A percentile compares a stretch with the other conserved stretches of the same genome.
Conservation (phyloP, 2,888 invertebrate genomes). For the Mythimna ferrago region DNA sequence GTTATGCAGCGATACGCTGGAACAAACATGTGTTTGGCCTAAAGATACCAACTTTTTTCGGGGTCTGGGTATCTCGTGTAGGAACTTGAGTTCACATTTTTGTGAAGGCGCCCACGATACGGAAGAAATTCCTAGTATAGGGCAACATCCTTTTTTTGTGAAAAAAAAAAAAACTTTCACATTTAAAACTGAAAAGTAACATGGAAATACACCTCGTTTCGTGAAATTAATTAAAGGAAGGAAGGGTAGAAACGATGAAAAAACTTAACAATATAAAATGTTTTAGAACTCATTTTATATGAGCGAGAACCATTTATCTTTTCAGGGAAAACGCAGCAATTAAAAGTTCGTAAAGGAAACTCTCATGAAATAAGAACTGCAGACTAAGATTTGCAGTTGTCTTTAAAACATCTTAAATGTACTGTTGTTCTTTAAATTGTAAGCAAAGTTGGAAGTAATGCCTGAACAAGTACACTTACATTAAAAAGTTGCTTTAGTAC, state of each 20-base stretch:
- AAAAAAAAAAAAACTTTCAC: no score
- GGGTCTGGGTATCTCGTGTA: neutral
- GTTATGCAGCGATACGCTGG: no score
- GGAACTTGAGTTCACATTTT: neutral
- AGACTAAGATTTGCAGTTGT: constrained; percentile 10
- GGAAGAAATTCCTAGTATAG: no score
- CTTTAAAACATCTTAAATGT: constrained; percentile 39
- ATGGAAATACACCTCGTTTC: no score
- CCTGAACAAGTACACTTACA: constrained; percentile 17
- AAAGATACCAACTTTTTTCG: no score
- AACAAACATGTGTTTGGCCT: no score
- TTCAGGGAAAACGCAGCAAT: constrained; percentile 27
- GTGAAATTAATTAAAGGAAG: neutral
- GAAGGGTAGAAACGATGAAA: constrained; percentile 10
- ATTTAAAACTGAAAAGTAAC: no score
- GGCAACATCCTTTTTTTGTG: no score
- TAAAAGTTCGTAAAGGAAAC: constrained; percentile 27
- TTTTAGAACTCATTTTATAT: constrained; percentile 8
- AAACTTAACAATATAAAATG: constrained; percentile 10
- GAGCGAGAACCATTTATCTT: constrained; percentile 36
- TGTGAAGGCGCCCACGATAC: neutral
- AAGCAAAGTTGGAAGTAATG: constrained; percentile 42
- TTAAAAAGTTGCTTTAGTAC: constrained; percentile 36
- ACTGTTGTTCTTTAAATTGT: constrained; percentile 46
- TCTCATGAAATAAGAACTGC: neutral